These are phyloP conservation scores for Laspeyria flexula DNA, from an alignment of 2,888 invertebrate genomes.

Conservation along the genomic window DNA sequence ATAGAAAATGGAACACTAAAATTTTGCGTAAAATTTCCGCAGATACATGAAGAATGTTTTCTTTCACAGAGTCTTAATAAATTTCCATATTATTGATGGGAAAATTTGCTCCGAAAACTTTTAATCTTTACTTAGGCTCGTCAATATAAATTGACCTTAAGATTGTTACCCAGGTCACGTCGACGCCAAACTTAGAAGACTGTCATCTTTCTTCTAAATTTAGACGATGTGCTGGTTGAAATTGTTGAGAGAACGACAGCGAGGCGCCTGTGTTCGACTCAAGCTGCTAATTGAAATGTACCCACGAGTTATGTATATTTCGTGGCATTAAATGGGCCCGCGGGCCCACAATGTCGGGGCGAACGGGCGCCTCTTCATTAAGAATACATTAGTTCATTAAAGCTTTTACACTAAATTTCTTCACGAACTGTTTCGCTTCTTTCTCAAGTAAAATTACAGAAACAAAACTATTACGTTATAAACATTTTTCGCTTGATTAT, in stretches of 20 bases:
- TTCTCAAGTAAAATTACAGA: constrained; percentile 11
- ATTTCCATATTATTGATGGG: not conserved
- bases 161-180: constrained; percentile 41
- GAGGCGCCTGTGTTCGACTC: constrained; percentile 44
- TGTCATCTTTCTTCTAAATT: constrained; percentile 45
- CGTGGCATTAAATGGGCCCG: constrained; percentile 59
- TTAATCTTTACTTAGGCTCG: constrained; percentile 35
- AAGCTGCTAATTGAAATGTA: constrained; percentile 62
- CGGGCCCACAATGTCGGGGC: constrained; percentile 43
- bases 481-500: not conserved
- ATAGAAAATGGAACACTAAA: constrained; percentile 55
- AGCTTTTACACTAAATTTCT: constrained; percentile 47
- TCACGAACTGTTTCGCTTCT: constrained; percentile 17
- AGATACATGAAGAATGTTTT: not conserved
- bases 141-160: constrained; percentile 36
- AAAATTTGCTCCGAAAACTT: constrained; percentile 13
- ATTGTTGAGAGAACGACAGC: constrained; percentile 32
- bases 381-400: constrained; percentile 64
- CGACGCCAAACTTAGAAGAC: constrained; percentile 38
- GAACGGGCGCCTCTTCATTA: constrained; percentile 56
- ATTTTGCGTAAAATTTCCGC: constrained; percentile 34
- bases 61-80: not conserved
- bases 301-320: constrained; percentile 62
- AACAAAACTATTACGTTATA: constrained; percentile 8
- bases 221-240: constrained; percentile 31